phyloP scores from a whole-genome alignment of 2,888 invertebrate genomes.

The Odontocolon sp. region DNA sequence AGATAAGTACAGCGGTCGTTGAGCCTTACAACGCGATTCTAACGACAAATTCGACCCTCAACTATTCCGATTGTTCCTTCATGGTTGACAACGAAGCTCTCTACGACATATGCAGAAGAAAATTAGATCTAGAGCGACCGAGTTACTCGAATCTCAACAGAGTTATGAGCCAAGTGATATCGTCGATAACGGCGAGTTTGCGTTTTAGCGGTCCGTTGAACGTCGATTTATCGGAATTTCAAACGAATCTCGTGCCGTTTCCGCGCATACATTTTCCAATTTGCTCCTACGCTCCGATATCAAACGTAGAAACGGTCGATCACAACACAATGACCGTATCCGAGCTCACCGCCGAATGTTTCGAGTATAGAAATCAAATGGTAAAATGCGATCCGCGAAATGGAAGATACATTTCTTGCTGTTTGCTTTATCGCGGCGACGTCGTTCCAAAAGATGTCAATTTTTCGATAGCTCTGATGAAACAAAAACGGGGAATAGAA shows the following conservation, averaged over 20 bases:
- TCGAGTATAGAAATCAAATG: slow-evolving; percentile 59
- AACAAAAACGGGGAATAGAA: slow-evolving; percentile 82
- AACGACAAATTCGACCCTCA: slow-evolving; percentile 77
- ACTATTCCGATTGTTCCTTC: slow-evolving; percentile 76
- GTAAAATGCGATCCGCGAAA: slow-evolving; percentile 59
- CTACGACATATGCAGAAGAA: slow-evolving; percentile 82
- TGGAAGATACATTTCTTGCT: slow-evolving; percentile 81
- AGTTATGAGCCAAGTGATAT: slow-evolving; percentile 81
- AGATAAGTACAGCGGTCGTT: slow-evolving; percentile 79
- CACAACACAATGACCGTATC: slow-evolving; percentile 70
- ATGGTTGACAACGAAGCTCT: slow-evolving; percentile 78
- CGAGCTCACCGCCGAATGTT: slow-evolving; percentile 60
- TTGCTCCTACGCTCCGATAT: slow-evolving; percentile 81
- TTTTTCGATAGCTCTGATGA: slow-evolving; percentile 82
- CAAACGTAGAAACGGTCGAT: slow-evolving; percentile 81
- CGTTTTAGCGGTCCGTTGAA: slow-evolving; percentile 61
- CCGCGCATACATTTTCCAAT: slow-evolving; percentile 77
- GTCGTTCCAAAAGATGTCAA: slow-evolving; percentile 80
- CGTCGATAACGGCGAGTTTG: slow-evolving; percentile 81
- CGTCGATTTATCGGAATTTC: slow-evolving; percentile 64
- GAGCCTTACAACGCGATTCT: slow-evolving; percentile 79
- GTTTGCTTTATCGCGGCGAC: slow-evolving; percentile 69
- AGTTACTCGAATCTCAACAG: slow-evolving; percentile 84
- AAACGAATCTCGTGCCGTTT: slow-evolving; percentile 64
- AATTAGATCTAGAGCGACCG: slow-evolving; percentile 83